Percentiles rank a stretch among this genome's conserved stretches.
These are phyloP conservation scores for Leucoraja ocellata DNA, from an alignment of 2,797 vertebrate species.

Conservation along the genomic window DNA sequence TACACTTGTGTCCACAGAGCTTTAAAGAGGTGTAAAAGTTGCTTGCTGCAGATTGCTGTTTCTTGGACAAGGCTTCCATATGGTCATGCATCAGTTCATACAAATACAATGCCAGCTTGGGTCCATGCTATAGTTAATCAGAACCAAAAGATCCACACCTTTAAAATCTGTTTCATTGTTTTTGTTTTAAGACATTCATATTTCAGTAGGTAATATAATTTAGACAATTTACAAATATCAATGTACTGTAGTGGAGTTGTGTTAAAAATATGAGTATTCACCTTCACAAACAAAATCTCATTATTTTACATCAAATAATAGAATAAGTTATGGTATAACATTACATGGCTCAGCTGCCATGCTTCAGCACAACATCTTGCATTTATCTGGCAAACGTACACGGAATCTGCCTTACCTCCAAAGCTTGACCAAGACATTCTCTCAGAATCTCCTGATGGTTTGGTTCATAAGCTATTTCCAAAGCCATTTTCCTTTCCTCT, in stretches of 20 bases:
- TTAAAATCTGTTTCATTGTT: background rate
- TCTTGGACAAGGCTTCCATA: conserved; percentile 69
- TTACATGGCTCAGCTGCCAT: background rate
- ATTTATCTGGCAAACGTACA: background rate
- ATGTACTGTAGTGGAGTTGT: background rate
- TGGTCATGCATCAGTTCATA: conserved; percentile 83
- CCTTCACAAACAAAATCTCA: background rate
- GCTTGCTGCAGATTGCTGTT: conserved; percentile 66
- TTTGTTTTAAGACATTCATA: background rate
- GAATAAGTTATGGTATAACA: background rate
- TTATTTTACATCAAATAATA: background rate
- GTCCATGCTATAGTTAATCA: conserved; percentile 70
- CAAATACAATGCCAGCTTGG: conserved; percentile 83
- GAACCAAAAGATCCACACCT: background rate
- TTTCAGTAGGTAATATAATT: background rate
- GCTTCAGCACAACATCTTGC: background rate
- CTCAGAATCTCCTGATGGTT: conserved; percentile 81
- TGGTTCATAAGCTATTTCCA: conserved; percentile 75
- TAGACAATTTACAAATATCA: background rate
- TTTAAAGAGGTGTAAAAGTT: conserved; percentile 78
- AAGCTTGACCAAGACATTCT: conserved; percentile 79
- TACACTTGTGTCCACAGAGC: conserved; percentile 78
- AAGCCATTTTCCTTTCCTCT: conserved; percentile 72
- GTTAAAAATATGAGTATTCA: background rate
- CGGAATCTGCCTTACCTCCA: conserved; percentile 66